Percentiles rank a stretch among this genome's conserved stretches.
phyloP scores from a whole-genome alignment of 53 echinoderm and acorn worm genomes.

The Glandiceps talaboti region DNA sequence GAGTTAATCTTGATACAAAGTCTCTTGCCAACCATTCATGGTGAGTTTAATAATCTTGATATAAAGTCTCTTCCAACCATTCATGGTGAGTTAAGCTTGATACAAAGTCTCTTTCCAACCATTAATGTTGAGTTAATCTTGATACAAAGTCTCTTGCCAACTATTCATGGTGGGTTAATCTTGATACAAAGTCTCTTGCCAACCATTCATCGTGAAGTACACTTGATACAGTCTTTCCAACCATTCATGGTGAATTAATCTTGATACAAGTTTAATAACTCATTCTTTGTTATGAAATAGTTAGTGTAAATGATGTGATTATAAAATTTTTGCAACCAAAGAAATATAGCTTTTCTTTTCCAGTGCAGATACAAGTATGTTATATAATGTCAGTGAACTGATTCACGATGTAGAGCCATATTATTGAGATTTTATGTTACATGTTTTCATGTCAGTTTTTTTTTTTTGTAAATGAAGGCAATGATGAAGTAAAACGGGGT shows the following conservation, averaged over 20 bases:
- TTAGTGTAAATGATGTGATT: no score
- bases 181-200: slow-evolving; percentile 95
- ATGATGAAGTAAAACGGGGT: slow-evolving; percentile 91
- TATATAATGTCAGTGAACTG: background rate
- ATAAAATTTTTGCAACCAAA: background rate
- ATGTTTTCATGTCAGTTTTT: no score
- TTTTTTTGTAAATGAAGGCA: slow-evolving; percentile 35
- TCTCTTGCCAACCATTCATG: slow-evolving; percentile 97
- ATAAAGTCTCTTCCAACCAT: no score
- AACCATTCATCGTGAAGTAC: slow-evolving; percentile 92
- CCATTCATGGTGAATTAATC: no score
- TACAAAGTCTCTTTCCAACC: slow-evolving; percentile 94
- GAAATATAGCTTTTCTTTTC: background rate
- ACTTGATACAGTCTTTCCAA: no score
- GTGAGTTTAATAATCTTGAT: no score
- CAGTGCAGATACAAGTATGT: background rate
- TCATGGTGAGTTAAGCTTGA: no score
- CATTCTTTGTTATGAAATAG: no score
- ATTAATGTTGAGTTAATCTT: slow-evolving; percentile 93
- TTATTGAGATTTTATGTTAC: no score
- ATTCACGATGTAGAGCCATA: no score
- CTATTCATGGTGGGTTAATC: no score
- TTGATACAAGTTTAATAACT: slow-evolving; percentile 84
- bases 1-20: slow-evolving; percentile 85
- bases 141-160: no score